These are phyloP conservation scores for Rhynchopsitta pachyrhyncha DNA, from an alignment of 2,113 vertebrate species.

Conservation along the genomic window DNA sequence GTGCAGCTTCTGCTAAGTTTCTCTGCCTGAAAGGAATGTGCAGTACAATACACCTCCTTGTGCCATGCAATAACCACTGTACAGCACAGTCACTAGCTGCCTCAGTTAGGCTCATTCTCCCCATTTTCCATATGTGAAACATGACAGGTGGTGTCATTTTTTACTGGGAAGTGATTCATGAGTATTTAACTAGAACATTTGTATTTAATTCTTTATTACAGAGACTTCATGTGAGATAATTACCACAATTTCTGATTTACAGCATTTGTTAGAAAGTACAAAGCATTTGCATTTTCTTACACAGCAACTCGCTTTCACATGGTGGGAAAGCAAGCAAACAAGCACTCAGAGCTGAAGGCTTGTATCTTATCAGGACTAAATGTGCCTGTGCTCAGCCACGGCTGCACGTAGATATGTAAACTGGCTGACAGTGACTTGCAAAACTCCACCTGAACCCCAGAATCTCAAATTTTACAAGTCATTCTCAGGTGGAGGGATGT, in stretches of 20 bases:
- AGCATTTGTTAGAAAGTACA: background rate
- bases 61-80: background rate
- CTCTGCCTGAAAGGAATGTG: background rate
- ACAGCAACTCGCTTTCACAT: background rate
- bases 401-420: background rate
- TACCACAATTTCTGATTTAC: background rate
- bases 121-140: background rate
- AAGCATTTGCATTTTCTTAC: background rate
- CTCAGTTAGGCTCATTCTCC: background rate
- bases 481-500: background rate
- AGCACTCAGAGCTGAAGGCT: background rate
- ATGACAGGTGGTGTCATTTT: background rate
- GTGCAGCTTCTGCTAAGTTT: background rate
- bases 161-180: background rate
- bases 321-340: background rate
- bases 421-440: background rate
- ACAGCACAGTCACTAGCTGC: background rate
- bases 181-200: background rate
- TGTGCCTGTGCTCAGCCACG: background rate
- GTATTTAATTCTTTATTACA: background rate
- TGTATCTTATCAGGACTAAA: background rate
- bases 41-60: background rate
- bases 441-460: background rate
- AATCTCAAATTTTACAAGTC: background rate
- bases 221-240: background rate